Evolutionary conservation across 2,797 vertebrate species (phyloP).

Genomic region (Perodicticus potto): DNA sequence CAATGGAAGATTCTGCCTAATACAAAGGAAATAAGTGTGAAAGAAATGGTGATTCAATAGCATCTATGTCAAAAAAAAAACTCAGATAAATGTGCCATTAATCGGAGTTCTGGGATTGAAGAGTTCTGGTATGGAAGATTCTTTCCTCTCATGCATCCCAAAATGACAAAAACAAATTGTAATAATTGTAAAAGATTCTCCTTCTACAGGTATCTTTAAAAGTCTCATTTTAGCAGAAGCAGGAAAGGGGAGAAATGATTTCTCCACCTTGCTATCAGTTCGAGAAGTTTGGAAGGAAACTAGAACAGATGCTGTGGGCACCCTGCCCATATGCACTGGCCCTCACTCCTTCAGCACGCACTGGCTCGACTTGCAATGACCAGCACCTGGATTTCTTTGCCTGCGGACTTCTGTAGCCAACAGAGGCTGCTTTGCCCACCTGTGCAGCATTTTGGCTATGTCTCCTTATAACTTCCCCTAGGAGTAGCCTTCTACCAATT

Average conservation of each 20-base stretch:
- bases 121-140: not conserved
- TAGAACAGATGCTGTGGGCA: not conserved
- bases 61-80: not conserved
- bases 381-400: slow-evolving; percentile 31
- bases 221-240: not conserved
- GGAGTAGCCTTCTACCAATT: not conserved
- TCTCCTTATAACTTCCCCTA: not conserved
- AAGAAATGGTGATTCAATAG: not conserved
- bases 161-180: not conserved
- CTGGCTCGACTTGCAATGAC: not conserved
- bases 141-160: not conserved
- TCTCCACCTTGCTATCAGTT: not conserved
- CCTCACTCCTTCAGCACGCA: not conserved
- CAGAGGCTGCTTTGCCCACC: not conserved
- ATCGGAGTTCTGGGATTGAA: not conserved
- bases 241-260: not conserved
- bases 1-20: not conserved
- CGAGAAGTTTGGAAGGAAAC: not conserved
- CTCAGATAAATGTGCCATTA: not conserved
- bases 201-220: not conserved
- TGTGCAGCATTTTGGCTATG: not conserved
- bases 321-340: not conserved
- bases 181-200: slow-evolving; percentile 18
- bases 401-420: not conserved
- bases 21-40: not conserved